Evolutionary conservation across 2,888 invertebrate genomes (phyloP).

Genomic region (Drosophila phalerata): DNA sequence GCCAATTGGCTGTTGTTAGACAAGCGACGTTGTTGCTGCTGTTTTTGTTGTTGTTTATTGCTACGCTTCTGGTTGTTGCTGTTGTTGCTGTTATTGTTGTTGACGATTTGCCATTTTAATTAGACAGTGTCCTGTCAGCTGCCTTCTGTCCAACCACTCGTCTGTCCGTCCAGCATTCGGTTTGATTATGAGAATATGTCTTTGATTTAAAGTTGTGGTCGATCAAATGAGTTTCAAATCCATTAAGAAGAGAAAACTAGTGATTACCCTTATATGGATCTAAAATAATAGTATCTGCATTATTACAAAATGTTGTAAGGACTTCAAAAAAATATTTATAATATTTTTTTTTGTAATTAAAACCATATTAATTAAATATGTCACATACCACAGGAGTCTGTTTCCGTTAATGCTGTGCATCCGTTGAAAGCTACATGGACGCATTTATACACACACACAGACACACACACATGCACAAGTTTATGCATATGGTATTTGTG

Average conservation of each 20-base stretch:
- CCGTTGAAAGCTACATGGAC: constrained; percentile 24
- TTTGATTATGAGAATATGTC: constrained; percentile 42
- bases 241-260: not conserved
- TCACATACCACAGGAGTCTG: constrained; percentile 65
- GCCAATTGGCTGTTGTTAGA: constrained; percentile 51
- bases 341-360: constrained; percentile 8
- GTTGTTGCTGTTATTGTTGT: constrained; percentile 26
- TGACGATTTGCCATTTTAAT: constrained; percentile 76
- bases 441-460: constrained; percentile 14
- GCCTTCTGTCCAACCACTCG: constrained; percentile 12
- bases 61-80: constrained; percentile 18
- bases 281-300: not conserved
- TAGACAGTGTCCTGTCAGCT: constrained; percentile 68
- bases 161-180: constrained; percentile 16
- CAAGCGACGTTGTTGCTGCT: constrained; percentile 33
- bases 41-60: constrained; percentile 30
- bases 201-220: constrained; percentile 27
- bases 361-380: constrained; percentile 55
- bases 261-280: not conserved
- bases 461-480: constrained; percentile 5
- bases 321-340: not conserved
- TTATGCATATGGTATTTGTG: constrained; percentile 37
- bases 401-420: constrained; percentile 60
- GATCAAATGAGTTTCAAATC: too few species aligned
- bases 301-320: not conserved